Evolutionary conservation across 2,888 invertebrate species (phyloP).

Genomic region (Alcis repandata): DNA sequence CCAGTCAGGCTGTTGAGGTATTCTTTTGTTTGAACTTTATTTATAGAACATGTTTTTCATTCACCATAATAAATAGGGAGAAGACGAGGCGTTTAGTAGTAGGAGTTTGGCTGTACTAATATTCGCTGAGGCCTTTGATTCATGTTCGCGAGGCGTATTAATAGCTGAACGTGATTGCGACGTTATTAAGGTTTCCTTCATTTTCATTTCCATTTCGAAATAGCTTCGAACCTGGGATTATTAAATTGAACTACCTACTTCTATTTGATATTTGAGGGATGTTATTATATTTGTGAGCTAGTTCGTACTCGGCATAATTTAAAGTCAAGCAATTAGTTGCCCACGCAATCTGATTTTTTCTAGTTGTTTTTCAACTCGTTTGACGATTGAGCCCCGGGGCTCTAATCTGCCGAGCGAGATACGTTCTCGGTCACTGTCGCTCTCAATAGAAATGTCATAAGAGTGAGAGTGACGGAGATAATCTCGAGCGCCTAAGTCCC

Average conservation of each 20-base stretch:
- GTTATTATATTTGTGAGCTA: neutral
- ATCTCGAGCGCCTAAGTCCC: no score
- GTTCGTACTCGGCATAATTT: neutral
- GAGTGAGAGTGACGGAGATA: no score
- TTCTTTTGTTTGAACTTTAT: neutral
- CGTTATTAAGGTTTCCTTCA: slow-evolving; percentile 18
- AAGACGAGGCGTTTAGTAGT: neutral
- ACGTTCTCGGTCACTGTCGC: no score
- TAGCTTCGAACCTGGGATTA: slow-evolving; percentile 3
- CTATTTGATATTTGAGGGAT: neutral
- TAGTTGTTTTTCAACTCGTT: no score
- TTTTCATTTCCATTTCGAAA: slow-evolving; percentile 10
- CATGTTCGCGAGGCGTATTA: slow-evolving; percentile 11
- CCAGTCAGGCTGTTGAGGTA: neutral
- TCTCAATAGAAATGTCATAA: no score
- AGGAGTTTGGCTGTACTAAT: slow-evolving; percentile 3
- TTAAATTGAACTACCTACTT: neutral
- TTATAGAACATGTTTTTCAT: no score
- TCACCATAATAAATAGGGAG: neutral
- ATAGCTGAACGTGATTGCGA: slow-evolving; percentile 20
- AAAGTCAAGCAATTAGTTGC: no score
- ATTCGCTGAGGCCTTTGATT: slow-evolving; percentile 1
- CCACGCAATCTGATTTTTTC: no score
- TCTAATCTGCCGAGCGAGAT: no score
- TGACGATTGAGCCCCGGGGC: no score